Evolutionary conservation across 2,888 invertebrate genomes (phyloP).

Genomic region (Drosophila nr. fundita): DNA sequence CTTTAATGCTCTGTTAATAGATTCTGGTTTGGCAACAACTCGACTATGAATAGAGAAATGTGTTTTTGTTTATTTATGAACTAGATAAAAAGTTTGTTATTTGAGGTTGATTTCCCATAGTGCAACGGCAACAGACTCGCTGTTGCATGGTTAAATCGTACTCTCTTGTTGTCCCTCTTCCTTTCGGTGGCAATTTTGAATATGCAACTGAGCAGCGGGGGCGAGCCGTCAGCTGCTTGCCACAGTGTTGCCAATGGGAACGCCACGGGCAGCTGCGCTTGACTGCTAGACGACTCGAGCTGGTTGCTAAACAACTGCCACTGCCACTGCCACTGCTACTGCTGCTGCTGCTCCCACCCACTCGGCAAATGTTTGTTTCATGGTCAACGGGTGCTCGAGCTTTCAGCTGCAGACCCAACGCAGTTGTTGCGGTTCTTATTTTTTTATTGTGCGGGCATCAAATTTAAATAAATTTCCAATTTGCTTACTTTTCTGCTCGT

Average conservation of each 20-base stretch:
- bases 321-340: background rate
- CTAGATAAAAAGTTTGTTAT: background rate
- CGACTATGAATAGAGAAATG: background rate
- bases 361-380: slow-evolving; percentile 36
- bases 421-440: slow-evolving; percentile 7
- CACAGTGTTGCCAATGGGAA: slow-evolving; percentile 28
- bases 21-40: background rate
- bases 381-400: slow-evolving; percentile 57
- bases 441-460: slow-evolving; percentile 45
- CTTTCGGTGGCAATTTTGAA: slow-evolving; percentile 42
- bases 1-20: background rate
- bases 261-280: slow-evolving; percentile 5
- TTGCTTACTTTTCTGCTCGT: slow-evolving; percentile 47
- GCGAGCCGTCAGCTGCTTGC: slow-evolving; percentile 32
- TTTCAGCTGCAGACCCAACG: slow-evolving; percentile 15
- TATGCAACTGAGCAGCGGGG: slow-evolving; percentile 35
- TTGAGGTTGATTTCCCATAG: background rate
- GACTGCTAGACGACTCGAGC: slow-evolving; percentile 16
- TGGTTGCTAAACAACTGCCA: slow-evolving; percentile 15
- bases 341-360: background rate
- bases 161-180: background rate
- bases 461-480: slow-evolving; percentile 82
- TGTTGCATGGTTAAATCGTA: slow-evolving; percentile 45
- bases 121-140: slow-evolving; percentile 11
- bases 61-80: background rate